Conservation (phyloP, 2,113 vertebrate genomes). For the Eupsittula cactorum region DNA sequence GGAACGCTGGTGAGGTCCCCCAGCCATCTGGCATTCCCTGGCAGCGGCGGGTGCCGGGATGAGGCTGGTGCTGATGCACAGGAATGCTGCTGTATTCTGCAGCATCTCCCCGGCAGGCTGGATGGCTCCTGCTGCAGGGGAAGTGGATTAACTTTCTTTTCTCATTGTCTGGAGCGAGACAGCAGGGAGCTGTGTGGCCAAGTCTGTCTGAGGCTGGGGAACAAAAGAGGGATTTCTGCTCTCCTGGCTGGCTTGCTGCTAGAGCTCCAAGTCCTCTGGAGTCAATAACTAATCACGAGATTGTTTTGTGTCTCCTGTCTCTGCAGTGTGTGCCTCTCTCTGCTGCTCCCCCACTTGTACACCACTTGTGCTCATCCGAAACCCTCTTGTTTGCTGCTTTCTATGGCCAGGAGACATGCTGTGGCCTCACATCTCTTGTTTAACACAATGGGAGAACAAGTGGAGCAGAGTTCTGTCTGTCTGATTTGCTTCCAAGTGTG, state of each 20-base stretch:
- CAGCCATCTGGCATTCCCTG: rapidly evolving
- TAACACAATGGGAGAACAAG: constrained; percentile 16
- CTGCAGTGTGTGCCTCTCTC: background rate
- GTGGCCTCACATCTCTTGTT: background rate
- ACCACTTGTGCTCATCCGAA: background rate
- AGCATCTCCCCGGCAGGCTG: background rate
- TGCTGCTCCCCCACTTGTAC: rapidly evolving
- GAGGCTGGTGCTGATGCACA: background rate
- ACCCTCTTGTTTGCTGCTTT: background rate
- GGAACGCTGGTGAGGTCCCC: background rate
- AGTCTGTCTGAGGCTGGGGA: constrained; percentile 39
- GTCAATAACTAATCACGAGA: constrained; percentile 35
- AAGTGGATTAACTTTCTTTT: constrained; percentile 50
- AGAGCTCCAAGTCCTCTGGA: constrained; percentile 3
- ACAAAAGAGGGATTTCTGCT: constrained; percentile 64
- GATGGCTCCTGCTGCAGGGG: background rate
- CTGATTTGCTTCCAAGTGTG: constrained; percentile 51
- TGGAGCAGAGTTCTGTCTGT: background rate
- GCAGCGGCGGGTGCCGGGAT: background rate
- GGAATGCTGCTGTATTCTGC: background rate
- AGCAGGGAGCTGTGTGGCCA: constrained; percentile 9
- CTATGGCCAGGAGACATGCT: background rate
- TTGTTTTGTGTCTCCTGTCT: background rate
- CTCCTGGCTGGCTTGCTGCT: constrained; percentile 17
- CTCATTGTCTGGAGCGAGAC: background rate